These are phyloP conservation scores for Mormyrus iriodes DNA, from an alignment of 2,113 vertebrate genomes.

Conservation along the genomic window DNA sequence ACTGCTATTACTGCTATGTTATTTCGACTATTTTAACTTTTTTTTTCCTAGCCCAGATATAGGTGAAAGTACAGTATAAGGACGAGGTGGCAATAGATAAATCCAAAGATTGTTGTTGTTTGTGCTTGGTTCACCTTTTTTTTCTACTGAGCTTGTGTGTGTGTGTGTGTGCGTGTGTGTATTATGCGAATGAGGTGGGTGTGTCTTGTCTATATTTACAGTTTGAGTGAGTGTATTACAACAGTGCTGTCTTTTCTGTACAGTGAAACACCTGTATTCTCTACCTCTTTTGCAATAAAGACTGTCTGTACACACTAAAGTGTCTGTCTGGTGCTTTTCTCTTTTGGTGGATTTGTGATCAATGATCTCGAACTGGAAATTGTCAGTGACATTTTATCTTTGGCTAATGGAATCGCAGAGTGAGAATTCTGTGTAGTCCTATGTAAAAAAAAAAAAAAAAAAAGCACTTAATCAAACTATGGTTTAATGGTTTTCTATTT, in stretches of 20 bases:
- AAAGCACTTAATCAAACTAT: no score
- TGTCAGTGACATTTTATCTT: background rate
- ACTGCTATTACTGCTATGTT: conserved; percentile 53
- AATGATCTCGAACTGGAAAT: background rate
- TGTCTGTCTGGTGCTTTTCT: background rate
- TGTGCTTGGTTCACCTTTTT: conserved; percentile 53
- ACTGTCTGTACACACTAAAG: conserved; percentile 64
- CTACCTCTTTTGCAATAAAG: conserved; percentile 80
- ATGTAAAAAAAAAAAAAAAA: no score
- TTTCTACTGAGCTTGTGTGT: conserved; percentile 46
- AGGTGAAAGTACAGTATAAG: conserved; percentile 48
- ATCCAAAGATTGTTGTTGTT: conserved; percentile 61
- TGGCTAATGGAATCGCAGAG: background rate
- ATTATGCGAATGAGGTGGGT: conserved; percentile 48
- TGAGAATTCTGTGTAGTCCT: background rate
- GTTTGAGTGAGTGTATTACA: conserved; percentile 60
- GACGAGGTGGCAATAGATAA: conserved; percentile 62
- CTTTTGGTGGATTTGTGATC: background rate
- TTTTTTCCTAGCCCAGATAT: conserved; percentile 53
- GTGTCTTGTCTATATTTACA: conserved; percentile 48
- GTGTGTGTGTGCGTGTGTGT: conserved; percentile 39
- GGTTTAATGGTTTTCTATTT: no score
- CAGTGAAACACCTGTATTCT: conserved; percentile 74
- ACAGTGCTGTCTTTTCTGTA: conserved; percentile 71
- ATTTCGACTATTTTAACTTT: conserved; percentile 44